Conservation (phyloP, 64 coral and sea anemone species). For the Orbicella faveolata region DNA sequence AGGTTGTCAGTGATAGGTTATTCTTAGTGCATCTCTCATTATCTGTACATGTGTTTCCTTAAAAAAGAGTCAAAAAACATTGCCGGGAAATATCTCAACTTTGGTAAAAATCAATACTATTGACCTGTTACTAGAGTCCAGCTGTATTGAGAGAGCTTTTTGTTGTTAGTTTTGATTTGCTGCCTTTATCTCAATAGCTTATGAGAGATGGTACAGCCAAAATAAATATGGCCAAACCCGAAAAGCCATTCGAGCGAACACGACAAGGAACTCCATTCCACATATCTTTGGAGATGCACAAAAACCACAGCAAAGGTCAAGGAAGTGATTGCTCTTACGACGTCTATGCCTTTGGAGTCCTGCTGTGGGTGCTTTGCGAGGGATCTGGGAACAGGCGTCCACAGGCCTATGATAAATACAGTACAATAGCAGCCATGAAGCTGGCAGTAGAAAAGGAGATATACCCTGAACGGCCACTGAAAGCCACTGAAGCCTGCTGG, state of each 20-base stretch:
- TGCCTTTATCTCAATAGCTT: not conserved
- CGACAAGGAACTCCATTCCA: constrained; percentile 40
- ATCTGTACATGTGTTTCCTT: too few species aligned
- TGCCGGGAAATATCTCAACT: too few species aligned
- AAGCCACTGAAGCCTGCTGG: constrained; percentile 24
- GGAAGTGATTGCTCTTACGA: not conserved
- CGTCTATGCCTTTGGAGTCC: constrained; percentile 47
- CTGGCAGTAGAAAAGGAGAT: constrained; percentile 26
- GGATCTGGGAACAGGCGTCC: constrained; percentile 36
- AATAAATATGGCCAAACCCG: constrained; percentile 48
- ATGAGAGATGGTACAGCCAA: constrained; percentile 45
- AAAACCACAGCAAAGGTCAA: not conserved
- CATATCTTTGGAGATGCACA: constrained; percentile 54
- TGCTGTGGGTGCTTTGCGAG: constrained; percentile 57
- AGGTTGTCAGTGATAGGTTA: too few species aligned
- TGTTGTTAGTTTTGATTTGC: not conserved
- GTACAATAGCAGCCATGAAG: constrained; percentile 20
- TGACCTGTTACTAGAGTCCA: too few species aligned
- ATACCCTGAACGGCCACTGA: constrained; percentile 35
- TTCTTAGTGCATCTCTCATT: too few species aligned
- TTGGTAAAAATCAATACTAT: too few species aligned
- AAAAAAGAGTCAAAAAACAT: too few species aligned
- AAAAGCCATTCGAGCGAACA: constrained; percentile 61
- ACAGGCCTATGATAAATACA: constrained; percentile 10
- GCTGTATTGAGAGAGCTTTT: too few species aligned